Evolutionary conservation across 2,797 vertebrate species (phyloP), one percentile per base, ranked within the genome.

Genomic region (Harpagifer antarcticus): DNA sequence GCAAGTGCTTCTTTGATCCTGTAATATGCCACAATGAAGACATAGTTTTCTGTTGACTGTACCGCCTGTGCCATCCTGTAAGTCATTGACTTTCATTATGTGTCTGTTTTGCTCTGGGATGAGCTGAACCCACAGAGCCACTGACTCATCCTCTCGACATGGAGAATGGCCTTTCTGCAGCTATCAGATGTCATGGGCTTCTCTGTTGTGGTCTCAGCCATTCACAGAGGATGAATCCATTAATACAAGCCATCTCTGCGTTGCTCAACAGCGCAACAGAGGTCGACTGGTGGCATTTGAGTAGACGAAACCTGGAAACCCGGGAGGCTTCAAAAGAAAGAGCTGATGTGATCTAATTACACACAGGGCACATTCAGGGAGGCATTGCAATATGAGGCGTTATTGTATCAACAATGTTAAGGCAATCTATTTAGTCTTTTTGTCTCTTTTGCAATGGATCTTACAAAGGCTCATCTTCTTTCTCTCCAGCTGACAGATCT

Each of bases 201-300:
- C 86, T 92, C 88, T 93, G 90, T 93, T 93, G 90, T 91, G 92
- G 90, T 91, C 68, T 5, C 70, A 68, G 81, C 79, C 89, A 81
- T 93, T 93, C 83, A 93, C 19, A 86, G 83, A 76, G 86, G 82
- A 89, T 90, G 91, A 93, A 92, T 93, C 88, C 86, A 84, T 91
- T 91, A 91, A 87, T 91, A 90, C 82, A 91, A 91, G 89, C 86
- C 90, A 88, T 90, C 83, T 88, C 88, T 81, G 75, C 74, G 12
- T 86, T 75, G 82, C 82, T 79, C 68, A 62, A 70, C 79, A 79
- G 81, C 84, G 74, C 71, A 40, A 70, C 79, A 57, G 82, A 85
- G 81, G 89, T 89, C 81, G 61, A 66, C 88, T 65, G 84, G 79
- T 90, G 91, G 87, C 84, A 89, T 90, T 88, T 88, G 63, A 81